Conservation (phyloP, 2,113 vertebrate species). For the Blennius ocellaris region DNA sequence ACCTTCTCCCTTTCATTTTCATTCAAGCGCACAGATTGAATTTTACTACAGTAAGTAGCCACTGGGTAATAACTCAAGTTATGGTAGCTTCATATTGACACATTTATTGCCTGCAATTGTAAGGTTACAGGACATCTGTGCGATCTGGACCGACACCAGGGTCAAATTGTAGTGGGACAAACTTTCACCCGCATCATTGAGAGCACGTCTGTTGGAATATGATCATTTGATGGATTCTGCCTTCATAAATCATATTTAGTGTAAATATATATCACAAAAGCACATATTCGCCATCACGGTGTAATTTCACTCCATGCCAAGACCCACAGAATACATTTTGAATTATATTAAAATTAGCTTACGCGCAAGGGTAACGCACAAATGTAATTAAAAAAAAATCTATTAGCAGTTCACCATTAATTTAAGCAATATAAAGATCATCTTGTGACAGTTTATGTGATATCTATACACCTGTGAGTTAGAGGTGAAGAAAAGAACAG, state of each 20-base stretch:
- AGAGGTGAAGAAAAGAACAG: background rate
- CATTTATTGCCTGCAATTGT: constrained; percentile 22
- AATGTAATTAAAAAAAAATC: background rate
- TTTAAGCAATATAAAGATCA: no score
- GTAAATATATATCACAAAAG: background rate
- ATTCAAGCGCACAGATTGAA: constrained; percentile 20
- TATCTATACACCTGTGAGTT: background rate
- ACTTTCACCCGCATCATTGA: background rate
- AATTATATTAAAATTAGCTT: background rate
- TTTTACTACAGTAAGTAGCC: constrained; percentile 12
- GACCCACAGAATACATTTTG: background rate
- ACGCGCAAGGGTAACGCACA: background rate
- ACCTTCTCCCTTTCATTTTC: constrained; percentile 34
- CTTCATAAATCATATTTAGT: background rate
- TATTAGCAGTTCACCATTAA: no score
- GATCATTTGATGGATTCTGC: constrained; percentile 1
- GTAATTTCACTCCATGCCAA: background rate
- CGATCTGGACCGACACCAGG: background rate
- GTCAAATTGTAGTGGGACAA: background rate
- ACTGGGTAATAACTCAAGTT: constrained; percentile 15
- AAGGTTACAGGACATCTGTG: constrained; percentile 34
- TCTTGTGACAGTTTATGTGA: no score
- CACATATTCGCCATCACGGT: background rate
- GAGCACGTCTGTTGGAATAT: constrained; percentile 4
- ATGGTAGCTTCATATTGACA: constrained; percentile 13